Base-by-base conservation (phyloP, 2,797 vertebrate genomes). In the Sternarchorhynchus goeldii region DNA sequence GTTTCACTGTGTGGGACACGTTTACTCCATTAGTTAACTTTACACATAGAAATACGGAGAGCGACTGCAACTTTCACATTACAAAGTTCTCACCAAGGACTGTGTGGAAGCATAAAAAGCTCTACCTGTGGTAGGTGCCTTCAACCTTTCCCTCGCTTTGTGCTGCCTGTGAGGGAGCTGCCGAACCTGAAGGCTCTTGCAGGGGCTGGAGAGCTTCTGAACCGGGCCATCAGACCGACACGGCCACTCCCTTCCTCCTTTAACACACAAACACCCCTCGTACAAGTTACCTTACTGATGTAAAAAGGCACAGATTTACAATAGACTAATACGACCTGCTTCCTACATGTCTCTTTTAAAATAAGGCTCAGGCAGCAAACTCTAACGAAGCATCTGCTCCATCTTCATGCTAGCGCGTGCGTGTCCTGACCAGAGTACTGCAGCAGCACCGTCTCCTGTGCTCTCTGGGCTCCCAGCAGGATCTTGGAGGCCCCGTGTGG, bases 391-490 rank as follows among this genome's bases (percentile, higher is more conserved):
- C 45, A 16, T 14, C 4, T 34, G 1, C 18, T 31, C 60, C 12
- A 34, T 14, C 5, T 36, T 5, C 17, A 2, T n/a, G 31, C 34
- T 34, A 17, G 6, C 18, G 32, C 6, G 20, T 39, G 7, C 17
- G 21, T 18, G 0, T 32, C 6, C 87, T 86, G 74, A 98, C 97
- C 96, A 6, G 69, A 72, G 69, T 96, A 95, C 77, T 96, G 95
- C 79, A 99, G 84, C 83, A 98, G 66, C 17, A 89, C 83, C 34
- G 95, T 86, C 77, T 99, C 95, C 84, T 97, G 95, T 0, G 92
- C 92, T 0, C 29, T 71, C 6, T 92, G 93, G 16, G 94, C 70
- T 0, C 94, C 94, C 0, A 99, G 87, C 6, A 98, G 85, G 36
- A 98, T 57, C 39, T 94, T 95, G 2, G 90, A 87, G 2, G 80